These are phyloP conservation scores for Cyprichromis sp. DNA, from an alignment of 2,113 vertebrate species.

Conservation along the genomic window DNA sequence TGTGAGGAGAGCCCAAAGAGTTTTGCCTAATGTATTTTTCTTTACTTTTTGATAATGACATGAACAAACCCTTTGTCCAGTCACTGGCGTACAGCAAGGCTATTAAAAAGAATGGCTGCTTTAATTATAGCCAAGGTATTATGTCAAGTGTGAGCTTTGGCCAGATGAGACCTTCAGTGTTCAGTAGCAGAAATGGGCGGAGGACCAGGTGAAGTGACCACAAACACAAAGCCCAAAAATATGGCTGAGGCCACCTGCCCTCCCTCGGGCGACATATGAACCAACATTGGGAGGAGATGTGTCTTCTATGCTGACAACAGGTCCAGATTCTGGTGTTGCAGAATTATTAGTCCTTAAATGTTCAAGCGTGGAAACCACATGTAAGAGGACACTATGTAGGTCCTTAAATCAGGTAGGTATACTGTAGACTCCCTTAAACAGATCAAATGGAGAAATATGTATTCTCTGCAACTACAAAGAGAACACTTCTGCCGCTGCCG, in stretches of 20 bases:
- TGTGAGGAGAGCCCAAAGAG: not conserved
- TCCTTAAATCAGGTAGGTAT: constrained; percentile 25
- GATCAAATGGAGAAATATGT: constrained; percentile 49
- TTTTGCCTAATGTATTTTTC: not conserved
- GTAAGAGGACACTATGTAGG: constrained; percentile 7
- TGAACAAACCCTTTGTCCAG: not conserved
- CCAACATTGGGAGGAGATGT: constrained; percentile 2
- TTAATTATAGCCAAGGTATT: constrained; percentile 33
- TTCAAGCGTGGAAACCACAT: constrained; percentile 8
- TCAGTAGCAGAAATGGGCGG: not conserved
- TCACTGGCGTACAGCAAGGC: not conserved
- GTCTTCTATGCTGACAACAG: not conserved
- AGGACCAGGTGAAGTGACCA: constrained; percentile 6
- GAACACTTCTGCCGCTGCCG: constrained; percentile 51
- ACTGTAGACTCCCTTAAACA: constrained; percentile 16
- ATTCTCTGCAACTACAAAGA: constrained; percentile 59
- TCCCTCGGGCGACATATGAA: constrained; percentile 39
- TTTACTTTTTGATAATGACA: not conserved
- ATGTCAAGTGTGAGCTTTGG: constrained; percentile 14
- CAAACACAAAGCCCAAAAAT: constrained; percentile 24
- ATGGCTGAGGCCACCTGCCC: constrained; percentile 47
- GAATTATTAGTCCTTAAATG: constrained; percentile 33
- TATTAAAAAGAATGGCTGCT: not conserved
- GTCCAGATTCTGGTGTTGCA: not conserved
- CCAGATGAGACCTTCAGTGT: not conserved